These are phyloP conservation scores for Cordilura impudica DNA, from an alignment of 2,888 invertebrate species.

Conservation along the genomic window DNA sequence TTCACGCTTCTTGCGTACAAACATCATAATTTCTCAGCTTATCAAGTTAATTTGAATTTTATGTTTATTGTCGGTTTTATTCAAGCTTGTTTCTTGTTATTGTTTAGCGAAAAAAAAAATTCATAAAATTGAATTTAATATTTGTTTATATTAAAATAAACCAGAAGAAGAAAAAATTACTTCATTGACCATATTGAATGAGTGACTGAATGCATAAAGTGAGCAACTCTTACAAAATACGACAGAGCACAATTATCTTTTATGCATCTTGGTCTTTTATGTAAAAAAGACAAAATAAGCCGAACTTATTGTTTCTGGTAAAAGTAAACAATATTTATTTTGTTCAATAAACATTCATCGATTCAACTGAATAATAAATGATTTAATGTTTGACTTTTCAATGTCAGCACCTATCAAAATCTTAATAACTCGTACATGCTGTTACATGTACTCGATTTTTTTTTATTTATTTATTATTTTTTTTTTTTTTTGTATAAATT, in stretches of 20 bases:
- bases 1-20: slow-evolving; percentile 21
- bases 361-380: slow-evolving; percentile 11
- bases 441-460: too few relatives aligned
- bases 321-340: not conserved
- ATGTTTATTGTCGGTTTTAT: slow-evolving; percentile 4
- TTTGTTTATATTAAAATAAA: not conserved
- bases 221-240: not conserved
- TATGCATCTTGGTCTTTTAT: not conserved
- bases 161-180: not conserved
- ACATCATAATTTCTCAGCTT: slow-evolving; percentile 45
- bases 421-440: too few relatives aligned
- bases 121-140: not conserved
- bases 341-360: too few relatives aligned
- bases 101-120: slow-evolving; percentile 1
- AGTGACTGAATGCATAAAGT: not conserved
- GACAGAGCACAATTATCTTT: not conserved
- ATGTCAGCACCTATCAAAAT: slow-evolving; percentile 40
- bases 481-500: too few relatives aligned
- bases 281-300: not conserved
- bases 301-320: not conserved
- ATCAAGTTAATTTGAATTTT: slow-evolving; percentile 48
- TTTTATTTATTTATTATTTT: too few relatives aligned
- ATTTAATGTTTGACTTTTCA: slow-evolving; percentile 48
- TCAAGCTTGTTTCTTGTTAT: not conserved
- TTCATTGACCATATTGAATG: not conserved